Evolutionary conservation across 2,888 invertebrate genomes (phyloP), one percentile per base, ranked within the genome.

Genomic region (Pyralis farinalis): DNA sequence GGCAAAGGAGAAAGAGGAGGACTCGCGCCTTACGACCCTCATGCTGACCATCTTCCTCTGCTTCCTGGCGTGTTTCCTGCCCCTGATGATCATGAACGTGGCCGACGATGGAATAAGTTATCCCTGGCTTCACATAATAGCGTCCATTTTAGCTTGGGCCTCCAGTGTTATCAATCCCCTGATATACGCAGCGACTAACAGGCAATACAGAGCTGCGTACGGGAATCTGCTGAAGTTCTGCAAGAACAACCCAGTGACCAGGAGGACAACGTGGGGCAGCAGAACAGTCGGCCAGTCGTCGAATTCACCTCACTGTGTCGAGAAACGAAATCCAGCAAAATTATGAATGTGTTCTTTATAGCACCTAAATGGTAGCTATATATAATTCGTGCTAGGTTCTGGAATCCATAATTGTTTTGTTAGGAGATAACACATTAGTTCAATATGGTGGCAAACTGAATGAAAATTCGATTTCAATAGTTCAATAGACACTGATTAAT

Each of bases 91-190:
- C 53, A 95, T 94, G 70, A 97, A 97, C 78, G 96, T 97, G 3
- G 92, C 95, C 8, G 96, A 96, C 71, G 96, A 96, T 67, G 91
- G 93, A 48, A 93, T 93, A 44, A 64, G 68, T 2, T 77, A 75
- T 58, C 96, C 97, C 2, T 91, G 92, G 78, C 77, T 96, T 0
- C 96, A 97, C 69, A 93, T 97, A 46, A 87, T 96, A 40, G 95
- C 96, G 0, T 96, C 96, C 0, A 92, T 97, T 37, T 87, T 96
- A 49, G 96, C 97, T 0, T 97, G 97, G 96, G 95, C 96, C 0
- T 96, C 97, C 0, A 94, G 96, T 44, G 96, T 97, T 37, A 91
- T 97, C 53, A 97, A 97, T 80, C 97, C 97, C 0, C 91, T 97
- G 47, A 96, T 97, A 51, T 97, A 97, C 80, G 97, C 97, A 2